A percentile compares a stretch with the other conserved stretches of the same genome.
Conservation (phyloP, 2,113 vertebrate genomes). For the Xiphophorus maculatus region DNA sequence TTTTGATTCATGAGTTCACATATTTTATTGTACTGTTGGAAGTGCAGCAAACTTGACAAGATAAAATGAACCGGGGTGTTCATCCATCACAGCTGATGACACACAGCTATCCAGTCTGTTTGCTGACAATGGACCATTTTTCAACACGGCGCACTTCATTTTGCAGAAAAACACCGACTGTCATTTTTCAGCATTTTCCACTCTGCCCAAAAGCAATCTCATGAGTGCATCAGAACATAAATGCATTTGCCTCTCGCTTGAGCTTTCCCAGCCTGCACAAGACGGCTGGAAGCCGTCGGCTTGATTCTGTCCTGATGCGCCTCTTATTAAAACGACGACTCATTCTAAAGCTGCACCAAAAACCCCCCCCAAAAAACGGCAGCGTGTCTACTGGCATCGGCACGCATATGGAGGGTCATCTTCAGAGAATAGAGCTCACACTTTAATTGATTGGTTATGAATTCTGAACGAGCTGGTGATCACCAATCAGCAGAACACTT, state of each 20-base stretch:
- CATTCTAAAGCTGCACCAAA: background rate
- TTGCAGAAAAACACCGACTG: conserved; percentile 21
- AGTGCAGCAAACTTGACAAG: conserved; percentile 17
- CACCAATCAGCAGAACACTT: conserved; percentile 29
- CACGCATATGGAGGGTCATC: background rate
- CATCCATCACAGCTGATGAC: conserved; percentile 56
- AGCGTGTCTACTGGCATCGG: background rate
- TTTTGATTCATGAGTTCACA: conserved; percentile 28
- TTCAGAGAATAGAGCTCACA: background rate
- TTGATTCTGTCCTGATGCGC: conserved; percentile 3
- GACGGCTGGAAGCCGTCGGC: background rate
- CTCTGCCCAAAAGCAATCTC: conserved; percentile 27
- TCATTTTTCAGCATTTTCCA: conserved; percentile 48
- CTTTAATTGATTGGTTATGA: conserved; percentile 52
- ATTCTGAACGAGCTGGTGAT: conserved; percentile 26
- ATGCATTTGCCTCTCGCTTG: background rate
- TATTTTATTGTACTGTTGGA: conserved; percentile 36
- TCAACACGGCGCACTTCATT: conserved; percentile 47
- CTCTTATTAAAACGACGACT: conserved; percentile 25
- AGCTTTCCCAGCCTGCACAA: background rate
- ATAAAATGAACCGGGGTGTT: conserved; percentile 26
- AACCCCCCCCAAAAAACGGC: background rate
- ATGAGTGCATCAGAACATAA: conserved; percentile 21
- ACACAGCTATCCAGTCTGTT: conserved; percentile 44
- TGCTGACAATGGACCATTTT: conserved; percentile 53